These are phyloP conservation scores for Dusona sp. DNA, from an alignment of 2,888 invertebrate species.

Conservation along the genomic window DNA sequence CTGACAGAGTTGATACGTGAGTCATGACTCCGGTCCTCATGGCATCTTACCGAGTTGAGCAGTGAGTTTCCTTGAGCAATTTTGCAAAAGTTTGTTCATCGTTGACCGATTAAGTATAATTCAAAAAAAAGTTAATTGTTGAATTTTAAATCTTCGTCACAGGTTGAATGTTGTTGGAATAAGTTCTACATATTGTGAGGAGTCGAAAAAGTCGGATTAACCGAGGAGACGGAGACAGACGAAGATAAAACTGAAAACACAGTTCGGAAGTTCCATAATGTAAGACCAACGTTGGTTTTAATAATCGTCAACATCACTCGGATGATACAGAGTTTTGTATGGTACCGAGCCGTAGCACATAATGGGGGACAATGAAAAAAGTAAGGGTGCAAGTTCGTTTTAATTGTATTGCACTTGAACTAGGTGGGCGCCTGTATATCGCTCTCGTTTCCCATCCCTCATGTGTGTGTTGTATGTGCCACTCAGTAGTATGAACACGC, in stretches of 20 bases:
- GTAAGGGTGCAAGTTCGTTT: conserved; percentile 41
- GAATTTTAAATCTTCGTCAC: neutral
- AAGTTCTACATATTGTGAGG: neutral
- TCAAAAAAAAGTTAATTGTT: neutral
- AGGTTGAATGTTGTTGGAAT: neutral
- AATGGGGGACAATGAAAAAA: conserved; percentile 2
- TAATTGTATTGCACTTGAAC: conserved; percentile 47
- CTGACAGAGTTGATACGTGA: conserved; percentile 38
- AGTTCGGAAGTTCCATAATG: neutral
- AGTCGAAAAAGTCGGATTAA: neutral
- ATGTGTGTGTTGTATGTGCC: neutral
- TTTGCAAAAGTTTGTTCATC: neutral
- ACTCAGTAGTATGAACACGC: conserved; percentile 27
- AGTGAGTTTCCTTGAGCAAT: neutral
- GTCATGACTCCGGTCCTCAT: conserved; percentile 7
- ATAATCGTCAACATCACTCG: conserved; percentile 13
- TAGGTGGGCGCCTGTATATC: conserved; percentile 15
- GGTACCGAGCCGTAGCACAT: conserved; percentile 2
- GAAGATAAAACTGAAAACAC: neutral
- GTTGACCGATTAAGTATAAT: neutral
- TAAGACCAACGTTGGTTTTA: conserved; percentile 6
- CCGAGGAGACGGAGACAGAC: neutral
- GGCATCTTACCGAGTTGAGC: conserved; percentile 10
- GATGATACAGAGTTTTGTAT: conserved; percentile 3
- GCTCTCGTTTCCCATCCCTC: conserved; percentile 24